Conservation (phyloP, 2,113 vertebrate genomes). For the Monopterus albus region DNA sequence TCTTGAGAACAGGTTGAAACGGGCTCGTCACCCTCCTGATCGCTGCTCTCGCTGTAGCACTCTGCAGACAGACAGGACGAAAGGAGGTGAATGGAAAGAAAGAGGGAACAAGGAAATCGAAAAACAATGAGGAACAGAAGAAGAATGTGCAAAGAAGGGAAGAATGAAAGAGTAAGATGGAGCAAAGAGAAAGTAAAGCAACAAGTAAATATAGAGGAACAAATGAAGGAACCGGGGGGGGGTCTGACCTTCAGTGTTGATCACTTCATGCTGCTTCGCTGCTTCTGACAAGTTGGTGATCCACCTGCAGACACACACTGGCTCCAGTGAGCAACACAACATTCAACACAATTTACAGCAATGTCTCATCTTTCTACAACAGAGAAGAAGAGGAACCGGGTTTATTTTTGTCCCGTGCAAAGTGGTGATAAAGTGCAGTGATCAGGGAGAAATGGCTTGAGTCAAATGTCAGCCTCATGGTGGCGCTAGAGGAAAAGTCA, state of each 20-base stretch:
- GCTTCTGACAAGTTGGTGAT: constrained; percentile 38
- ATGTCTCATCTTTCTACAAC: too few species aligned
- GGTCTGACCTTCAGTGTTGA: constrained; percentile 27
- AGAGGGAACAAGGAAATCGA: neutral
- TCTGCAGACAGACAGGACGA: constrained; percentile 17
- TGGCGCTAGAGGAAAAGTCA: too few species aligned
- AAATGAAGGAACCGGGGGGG: neutral
- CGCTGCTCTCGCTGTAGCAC: constrained; percentile 46
- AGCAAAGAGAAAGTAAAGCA: too few species aligned
- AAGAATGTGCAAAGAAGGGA: too few species aligned
- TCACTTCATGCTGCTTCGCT: neutral
- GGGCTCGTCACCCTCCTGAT: constrained; percentile 22
- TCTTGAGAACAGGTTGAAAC: neutral
- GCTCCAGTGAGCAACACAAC: too few species aligned
- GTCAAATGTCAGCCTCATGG: too few species aligned
- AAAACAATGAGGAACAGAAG: neutral
- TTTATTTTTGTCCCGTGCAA: too few species aligned
- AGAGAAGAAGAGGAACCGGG: too few species aligned
- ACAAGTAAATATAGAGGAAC: too few species aligned
- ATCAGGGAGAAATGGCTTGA: too few species aligned
- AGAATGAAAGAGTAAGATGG: neutral
- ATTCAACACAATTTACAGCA: too few species aligned
- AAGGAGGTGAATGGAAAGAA: neutral
- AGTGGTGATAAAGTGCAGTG: too few species aligned
- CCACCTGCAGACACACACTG: constrained; percentile 32